These are phyloP conservation scores for Lysiphlebus fabarum DNA, from an alignment of 1,140 invertebrate genomes.

Conservation along the genomic window DNA sequence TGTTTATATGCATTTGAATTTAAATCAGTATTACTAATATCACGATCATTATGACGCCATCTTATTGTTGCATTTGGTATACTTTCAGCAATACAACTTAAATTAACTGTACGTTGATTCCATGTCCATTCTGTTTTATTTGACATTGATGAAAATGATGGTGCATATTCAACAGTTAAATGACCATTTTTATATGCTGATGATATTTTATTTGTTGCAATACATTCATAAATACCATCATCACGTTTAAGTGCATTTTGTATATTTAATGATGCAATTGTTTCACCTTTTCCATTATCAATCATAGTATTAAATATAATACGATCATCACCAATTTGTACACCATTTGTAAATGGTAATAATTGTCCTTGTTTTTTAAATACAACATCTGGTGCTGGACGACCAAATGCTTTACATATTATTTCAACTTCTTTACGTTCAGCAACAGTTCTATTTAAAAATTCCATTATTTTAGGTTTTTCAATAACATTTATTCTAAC, in stretches of 20 bases:
- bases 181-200: slow-evolving; percentile 74
- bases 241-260: slow-evolving; percentile 49
- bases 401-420: slow-evolving; percentile 71
- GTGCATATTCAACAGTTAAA: slow-evolving; percentile 78
- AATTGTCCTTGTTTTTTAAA: slow-evolving; percentile 66
- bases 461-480: slow-evolving; percentile 75
- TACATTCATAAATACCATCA: slow-evolving; percentile 86
- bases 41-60: slow-evolving; percentile 64
- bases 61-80: slow-evolving; percentile 90
- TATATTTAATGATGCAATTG: slow-evolving; percentile 64
- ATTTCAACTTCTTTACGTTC: slow-evolving; percentile 64
- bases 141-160: slow-evolving; percentile 73
- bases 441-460: slow-evolving; percentile 70
- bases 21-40: slow-evolving; percentile 41
- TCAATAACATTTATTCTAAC: slow-evolving; percentile 68
- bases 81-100: slow-evolving; percentile 83
- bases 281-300: slow-evolving; percentile 61
- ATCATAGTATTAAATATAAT: slow-evolving; percentile 59
- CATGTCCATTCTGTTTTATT: slow-evolving; percentile 75
- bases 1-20: slow-evolving; percentile 60
- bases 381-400: slow-evolving; percentile 71
- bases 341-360: slow-evolving; percentile 60
- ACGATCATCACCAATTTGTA: slow-evolving; percentile 62
- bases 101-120: slow-evolving; percentile 74
- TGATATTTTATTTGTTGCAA: slow-evolving; percentile 77